Percentiles rank a stretch among this genome's conserved stretches.
Conservation (phyloP, 2,797 vertebrate species). For the Amphiprion clarkii region DNA sequence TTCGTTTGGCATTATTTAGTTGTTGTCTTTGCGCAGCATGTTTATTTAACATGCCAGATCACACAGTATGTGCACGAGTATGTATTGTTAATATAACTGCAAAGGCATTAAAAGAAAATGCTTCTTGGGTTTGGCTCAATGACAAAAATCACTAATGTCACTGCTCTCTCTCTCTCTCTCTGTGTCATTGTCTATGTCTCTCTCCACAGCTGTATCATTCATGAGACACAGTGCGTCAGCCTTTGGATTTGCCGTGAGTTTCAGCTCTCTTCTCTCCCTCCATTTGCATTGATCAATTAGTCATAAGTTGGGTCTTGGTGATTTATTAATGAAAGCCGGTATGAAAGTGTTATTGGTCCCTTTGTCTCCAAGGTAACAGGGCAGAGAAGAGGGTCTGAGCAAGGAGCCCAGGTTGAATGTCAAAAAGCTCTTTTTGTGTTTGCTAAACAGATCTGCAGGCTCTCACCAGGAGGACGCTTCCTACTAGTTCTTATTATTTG, state of each 20-base stretch:
- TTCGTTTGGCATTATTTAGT: neutral
- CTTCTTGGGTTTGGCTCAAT: neutral
- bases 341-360: conserved; percentile 60
- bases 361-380: conserved; percentile 76
- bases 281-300: conserved; percentile 73
- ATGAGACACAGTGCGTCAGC: conserved; percentile 98
- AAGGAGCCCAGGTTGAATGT: conserved; percentile 25
- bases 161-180: conserved; percentile 2
- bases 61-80: neutral
- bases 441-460: conserved; percentile 14
- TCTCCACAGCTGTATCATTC: conserved; percentile 93
- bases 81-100: neutral
- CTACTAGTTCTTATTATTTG: conserved; percentile 5
- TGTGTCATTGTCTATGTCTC: conserved; percentile 35
- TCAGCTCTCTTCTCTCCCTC: conserved; percentile 39
- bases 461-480: conserved; percentile 9
- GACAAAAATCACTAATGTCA: neutral
- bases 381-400: conserved; percentile 36
- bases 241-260: conserved; percentile 99
- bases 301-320: conserved; percentile 60
- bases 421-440: conserved; percentile 23
- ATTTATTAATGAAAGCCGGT: conserved; percentile 66
- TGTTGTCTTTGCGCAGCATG: neutral
- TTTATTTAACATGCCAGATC: neutral
- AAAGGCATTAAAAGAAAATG: neutral